Evolutionary conservation across 92 coral and sea anemone species (phyloP).

Genomic region (Nematostella vectensis): DNA sequence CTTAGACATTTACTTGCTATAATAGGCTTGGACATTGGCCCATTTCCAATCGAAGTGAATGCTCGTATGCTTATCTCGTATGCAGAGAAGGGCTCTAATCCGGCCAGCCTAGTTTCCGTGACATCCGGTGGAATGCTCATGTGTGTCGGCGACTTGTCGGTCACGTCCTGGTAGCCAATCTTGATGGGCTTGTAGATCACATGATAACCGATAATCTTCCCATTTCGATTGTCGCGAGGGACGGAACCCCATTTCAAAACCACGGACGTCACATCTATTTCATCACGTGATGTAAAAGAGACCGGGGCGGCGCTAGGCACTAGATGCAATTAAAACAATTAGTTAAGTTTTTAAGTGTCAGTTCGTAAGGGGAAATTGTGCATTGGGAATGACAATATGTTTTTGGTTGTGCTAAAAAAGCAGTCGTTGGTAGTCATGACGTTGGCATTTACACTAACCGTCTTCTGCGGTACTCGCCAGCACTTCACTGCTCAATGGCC

Average conservation of each 20-base stretch:
- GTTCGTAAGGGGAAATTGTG: too few species aligned
- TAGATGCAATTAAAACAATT: neutral
- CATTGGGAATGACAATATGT: too few species aligned
- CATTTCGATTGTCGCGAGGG: neutral
- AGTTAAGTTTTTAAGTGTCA: too few species aligned
- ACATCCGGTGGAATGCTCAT: neutral
- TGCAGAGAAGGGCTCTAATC: neutral
- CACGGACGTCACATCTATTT: neutral
- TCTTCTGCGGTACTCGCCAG: neutral
- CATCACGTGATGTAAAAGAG: neutral
- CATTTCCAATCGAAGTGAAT: constrained; percentile 3
- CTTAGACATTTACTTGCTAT: constrained; percentile 1
- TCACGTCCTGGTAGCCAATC: neutral
- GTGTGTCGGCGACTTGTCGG: neutral
- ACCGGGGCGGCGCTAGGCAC: constrained; percentile 10
- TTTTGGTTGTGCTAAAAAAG: too few species aligned
- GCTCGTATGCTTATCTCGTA: constrained; percentile 4
- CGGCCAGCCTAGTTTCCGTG: neutral
- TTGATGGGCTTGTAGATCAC: neutral
- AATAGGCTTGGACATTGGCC: neutral
- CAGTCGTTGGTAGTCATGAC: too few species aligned
- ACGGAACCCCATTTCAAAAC: neutral
- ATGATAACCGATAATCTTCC: neutral
- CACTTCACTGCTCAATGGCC: neutral
- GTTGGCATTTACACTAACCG: neutral